Evolutionary conservation across 2,113 vertebrate genomes (phyloP).

Genomic region (Mesoclemmys tuberculata): DNA sequence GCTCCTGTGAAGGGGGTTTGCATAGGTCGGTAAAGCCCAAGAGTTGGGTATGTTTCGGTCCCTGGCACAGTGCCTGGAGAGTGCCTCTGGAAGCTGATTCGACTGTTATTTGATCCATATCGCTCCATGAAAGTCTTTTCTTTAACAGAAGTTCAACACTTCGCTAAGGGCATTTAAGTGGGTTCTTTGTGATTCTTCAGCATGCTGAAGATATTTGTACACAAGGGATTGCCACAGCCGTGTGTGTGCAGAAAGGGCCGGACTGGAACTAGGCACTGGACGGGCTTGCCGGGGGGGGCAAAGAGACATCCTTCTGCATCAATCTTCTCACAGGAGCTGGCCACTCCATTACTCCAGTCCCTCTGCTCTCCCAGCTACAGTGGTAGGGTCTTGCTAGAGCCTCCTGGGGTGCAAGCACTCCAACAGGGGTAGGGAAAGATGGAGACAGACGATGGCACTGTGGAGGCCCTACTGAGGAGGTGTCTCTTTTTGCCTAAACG

Average conservation of each 20-base stretch:
- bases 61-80: fast-evolving
- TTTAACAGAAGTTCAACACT: neutral
- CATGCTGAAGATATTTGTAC: fast-evolving
- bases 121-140: neutral
- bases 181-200: neutral
- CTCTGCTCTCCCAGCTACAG: neutral
- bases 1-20: neutral
- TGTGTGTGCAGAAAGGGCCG: fast-evolving
- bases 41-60: neutral
- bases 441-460: neutral
- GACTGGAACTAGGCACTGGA: fast-evolving
- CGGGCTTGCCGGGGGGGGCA: neutral
- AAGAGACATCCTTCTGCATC: neutral
- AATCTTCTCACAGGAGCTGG: neutral
- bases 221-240: fast-evolving
- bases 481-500: neutral
- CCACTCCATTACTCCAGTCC: too few species aligned
- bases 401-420: neutral
- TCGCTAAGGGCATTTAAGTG: fast-evolving
- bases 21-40: neutral
- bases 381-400: neutral
- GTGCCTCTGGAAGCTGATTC: neutral
- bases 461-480: neutral
- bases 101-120: neutral
- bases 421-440: neutral